phyloP scores from a whole-genome alignment of 2,888 invertebrate species.

The Slavum lentiscoides region DNA sequence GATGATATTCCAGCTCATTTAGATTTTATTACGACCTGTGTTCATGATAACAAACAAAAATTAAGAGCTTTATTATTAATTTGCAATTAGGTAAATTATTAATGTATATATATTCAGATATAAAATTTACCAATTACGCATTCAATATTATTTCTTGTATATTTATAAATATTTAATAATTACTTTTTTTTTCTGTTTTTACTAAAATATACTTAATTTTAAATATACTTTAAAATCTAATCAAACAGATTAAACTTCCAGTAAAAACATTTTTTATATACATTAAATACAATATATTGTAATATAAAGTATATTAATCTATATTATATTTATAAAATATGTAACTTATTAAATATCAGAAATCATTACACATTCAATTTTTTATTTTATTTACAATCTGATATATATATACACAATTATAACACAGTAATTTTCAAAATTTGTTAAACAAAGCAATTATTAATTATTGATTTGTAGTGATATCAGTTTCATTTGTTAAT shows the following conservation, averaged over 20 bases:
- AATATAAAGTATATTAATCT: not conserved
- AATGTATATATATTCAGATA: constrained; percentile 24
- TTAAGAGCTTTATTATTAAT: constrained; percentile 30
- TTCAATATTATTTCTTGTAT: too few relatives aligned
- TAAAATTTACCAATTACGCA: constrained; percentile 8
- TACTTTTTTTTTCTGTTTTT: too few relatives aligned
- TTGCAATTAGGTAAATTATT: constrained; percentile 25
- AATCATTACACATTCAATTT: constrained; percentile 40
- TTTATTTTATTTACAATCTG: constrained; percentile 19
- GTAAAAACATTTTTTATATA: not conserved
- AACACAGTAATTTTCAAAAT: not conserved
- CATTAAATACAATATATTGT: too few relatives aligned
- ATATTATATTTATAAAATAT: not conserved
- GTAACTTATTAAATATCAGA: not conserved
- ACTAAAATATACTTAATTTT: too few relatives aligned
- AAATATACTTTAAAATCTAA: too few relatives aligned
- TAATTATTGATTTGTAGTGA: not conserved
- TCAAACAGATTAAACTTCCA: too few relatives aligned
- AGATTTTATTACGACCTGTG: constrained; percentile 51
- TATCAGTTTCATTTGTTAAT: not conserved
- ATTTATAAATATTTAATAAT: too few relatives aligned
- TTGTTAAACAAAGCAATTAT: not conserved
- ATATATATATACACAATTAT: constrained; percentile 3
- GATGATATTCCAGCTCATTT: constrained; percentile 47
- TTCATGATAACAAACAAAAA: constrained; percentile 48